Evolutionary conservation across 2,888 invertebrate genomes (phyloP).

Genomic region (Mantis religiosa): DNA sequence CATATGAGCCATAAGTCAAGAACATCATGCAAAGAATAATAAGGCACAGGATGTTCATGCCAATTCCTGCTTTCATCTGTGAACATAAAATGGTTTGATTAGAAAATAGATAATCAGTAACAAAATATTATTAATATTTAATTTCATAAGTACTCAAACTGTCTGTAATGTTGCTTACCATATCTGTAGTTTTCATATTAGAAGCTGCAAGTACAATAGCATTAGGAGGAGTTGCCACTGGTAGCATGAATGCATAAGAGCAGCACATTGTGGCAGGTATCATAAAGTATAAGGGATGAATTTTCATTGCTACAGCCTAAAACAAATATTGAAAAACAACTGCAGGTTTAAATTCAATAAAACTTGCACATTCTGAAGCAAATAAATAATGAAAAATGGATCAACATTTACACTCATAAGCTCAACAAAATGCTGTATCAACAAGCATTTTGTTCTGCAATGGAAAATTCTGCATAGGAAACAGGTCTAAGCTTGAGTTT

Average conservation of each 20-base stretch:
- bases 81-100: conserved; percentile 29
- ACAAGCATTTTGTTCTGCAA: no score
- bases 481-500: no score
- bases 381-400: no score
- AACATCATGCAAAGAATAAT: conserved; percentile 66
- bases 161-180: conserved; percentile 50
- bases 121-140: no score
- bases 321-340: conserved; percentile 26
- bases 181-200: conserved; percentile 72
- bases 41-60: conserved; percentile 71
- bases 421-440: no score
- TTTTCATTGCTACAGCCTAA: conserved; percentile 63
- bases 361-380: no score
- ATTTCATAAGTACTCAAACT: no score
- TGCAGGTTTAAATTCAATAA: background rate
- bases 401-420: no score
- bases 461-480: no score
- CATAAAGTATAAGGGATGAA: conserved; percentile 87
- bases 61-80: conserved; percentile 70
- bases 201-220: conserved; percentile 86
- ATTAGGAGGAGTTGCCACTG: conserved; percentile 92
- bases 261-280: conserved; percentile 83
- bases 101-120: no score
- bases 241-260: conserved; percentile 90
- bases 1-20: conserved; percentile 67